Percentiles rank a stretch among this genome's conserved stretches.
Conservation (phyloP, 2,797 vertebrate genomes). For the Argentina silus region DNA sequence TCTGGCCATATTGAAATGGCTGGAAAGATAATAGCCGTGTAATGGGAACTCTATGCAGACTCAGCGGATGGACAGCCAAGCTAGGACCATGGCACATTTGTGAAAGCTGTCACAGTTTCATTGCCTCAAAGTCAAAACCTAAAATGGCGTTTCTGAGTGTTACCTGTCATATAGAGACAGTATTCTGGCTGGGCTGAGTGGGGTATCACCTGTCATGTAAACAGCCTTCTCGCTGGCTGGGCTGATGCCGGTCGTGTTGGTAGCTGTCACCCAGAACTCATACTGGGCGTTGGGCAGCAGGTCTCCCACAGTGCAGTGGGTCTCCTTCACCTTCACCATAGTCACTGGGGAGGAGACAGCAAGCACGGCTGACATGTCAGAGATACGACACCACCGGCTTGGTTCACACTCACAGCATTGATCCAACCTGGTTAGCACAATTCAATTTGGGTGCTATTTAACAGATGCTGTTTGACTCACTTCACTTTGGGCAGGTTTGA, state of each 20-base stretch:
- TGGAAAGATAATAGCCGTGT: slow-evolving; percentile 4
- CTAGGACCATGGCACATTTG: neutral
- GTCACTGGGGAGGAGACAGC: slow-evolving; percentile 69
- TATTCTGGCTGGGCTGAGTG: neutral
- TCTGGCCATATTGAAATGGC: too few relatives aligned
- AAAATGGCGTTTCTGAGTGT: neutral
- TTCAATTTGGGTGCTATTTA: too few relatives aligned
- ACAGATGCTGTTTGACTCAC: too few relatives aligned
- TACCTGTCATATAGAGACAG: slow-evolving; percentile 1
- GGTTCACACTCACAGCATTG: slow-evolving; percentile 24
- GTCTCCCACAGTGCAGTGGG: slow-evolving; percentile 86
- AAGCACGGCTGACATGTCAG: too few relatives aligned
- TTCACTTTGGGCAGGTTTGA: too few relatives aligned
- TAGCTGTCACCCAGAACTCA: slow-evolving; percentile 93
- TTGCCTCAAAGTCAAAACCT: too few relatives aligned
- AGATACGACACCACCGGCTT: too few relatives aligned
- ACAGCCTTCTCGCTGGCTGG: slow-evolving; percentile 89
- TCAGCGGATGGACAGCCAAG: neutral
- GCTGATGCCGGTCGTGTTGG: slow-evolving; percentile 89
- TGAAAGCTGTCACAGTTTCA: slow-evolving; percentile 13
- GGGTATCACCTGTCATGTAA: slow-evolving; percentile 88
- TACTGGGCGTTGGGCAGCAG: slow-evolving; percentile 91
- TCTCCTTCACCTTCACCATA: slow-evolving; percentile 87
- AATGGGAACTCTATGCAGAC: neutral
- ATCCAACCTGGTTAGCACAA: too few relatives aligned